Evolutionary conservation across 1,140 invertebrate genomes (phyloP), one percentile per base, ranked within the genome.

Genomic region (Cyclargus thomasi): DNA sequence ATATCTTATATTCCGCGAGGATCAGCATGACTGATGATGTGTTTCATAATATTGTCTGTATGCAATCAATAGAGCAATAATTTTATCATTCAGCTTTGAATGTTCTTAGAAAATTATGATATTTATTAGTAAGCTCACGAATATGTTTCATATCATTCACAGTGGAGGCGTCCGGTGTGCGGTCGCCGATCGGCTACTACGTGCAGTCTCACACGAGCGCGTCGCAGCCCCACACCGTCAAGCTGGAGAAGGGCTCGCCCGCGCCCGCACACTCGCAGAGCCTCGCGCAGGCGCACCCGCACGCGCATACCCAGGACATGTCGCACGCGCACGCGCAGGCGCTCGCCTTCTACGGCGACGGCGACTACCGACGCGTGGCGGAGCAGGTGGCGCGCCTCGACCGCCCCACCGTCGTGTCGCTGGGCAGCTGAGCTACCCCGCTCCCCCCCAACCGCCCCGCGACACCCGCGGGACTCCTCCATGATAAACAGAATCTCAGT

Each of bases 181-280:
- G 72, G 36, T 74, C 75, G 35, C 71, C 75, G 68, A 67, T 76
- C 65, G 75, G 74, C 64, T 82, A 79, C 76, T 83, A 75, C 79
- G 72, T 76, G 74, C 72, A 71, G 64, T 80, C 77, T 70, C 80
- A 77, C 29, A 72, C 80, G 75, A 53, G 74, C 78, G 71, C 78
- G 75, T 66, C 71, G 64, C 64, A 29, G 29, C 29, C 29, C 29
- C 29, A 29, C 29, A 65, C 71, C 59, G 72, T 86, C 47, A 85
- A 85, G 78, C 70, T 79, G 74, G 85, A 87, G 75, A 80, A 85
- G 75, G 83, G 81, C 69, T 81, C 83, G 74, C 83, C 82, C 57
- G 81, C 82, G 73, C 70, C 55, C 0, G 55, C 55, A 20, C 55
- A 59, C 55, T 20, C 55, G 17, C 81, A 77, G 67, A 72, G 72